Evolutionary conservation across 35 echinoderm and acorn worm species (phyloP).

Genomic region (Ophiothrix spiculata): DNA sequence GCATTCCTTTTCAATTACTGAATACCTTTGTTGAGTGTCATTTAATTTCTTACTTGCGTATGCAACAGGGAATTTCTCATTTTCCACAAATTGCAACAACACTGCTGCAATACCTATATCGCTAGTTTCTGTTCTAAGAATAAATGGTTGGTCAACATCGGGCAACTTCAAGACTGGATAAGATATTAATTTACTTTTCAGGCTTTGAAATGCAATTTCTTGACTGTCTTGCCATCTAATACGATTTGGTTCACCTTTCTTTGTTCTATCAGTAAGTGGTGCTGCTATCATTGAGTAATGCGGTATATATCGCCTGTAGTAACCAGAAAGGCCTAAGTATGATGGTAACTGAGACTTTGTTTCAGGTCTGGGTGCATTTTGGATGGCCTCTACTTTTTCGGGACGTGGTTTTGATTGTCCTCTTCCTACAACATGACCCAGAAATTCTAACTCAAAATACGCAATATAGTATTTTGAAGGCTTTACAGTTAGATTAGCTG

Average conservation of each 20-base stretch:
- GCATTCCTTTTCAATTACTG: conserved; percentile 41
- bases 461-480: conserved; percentile 55
- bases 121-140: conserved; percentile 35
- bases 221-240: conserved; percentile 10
- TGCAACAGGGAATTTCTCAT: conserved; percentile 19
- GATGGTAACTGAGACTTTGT: conserved; percentile 34
- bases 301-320: conserved; percentile 22
- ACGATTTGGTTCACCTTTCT: background rate
- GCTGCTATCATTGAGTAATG: conserved; percentile 24
- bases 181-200: conserved; percentile 8
- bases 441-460: conserved; percentile 51
- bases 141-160: conserved; percentile 1
- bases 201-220: conserved; percentile 10
- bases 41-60: conserved; percentile 14
- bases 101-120: conserved; percentile 9
- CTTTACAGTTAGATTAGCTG: conserved; percentile 57
- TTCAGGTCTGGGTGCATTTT: conserved; percentile 22
- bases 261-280: conserved; percentile 26
- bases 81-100: conserved; percentile 10
- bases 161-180: conserved; percentile 21
- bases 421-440: conserved; percentile 56
- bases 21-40: background rate
- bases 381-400: conserved; percentile 19
- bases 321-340: conserved; percentile 18
- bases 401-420: conserved; percentile 30